Conservation (phyloP, 2,113 vertebrate species). For the Dolichotis patagonum region DNA sequence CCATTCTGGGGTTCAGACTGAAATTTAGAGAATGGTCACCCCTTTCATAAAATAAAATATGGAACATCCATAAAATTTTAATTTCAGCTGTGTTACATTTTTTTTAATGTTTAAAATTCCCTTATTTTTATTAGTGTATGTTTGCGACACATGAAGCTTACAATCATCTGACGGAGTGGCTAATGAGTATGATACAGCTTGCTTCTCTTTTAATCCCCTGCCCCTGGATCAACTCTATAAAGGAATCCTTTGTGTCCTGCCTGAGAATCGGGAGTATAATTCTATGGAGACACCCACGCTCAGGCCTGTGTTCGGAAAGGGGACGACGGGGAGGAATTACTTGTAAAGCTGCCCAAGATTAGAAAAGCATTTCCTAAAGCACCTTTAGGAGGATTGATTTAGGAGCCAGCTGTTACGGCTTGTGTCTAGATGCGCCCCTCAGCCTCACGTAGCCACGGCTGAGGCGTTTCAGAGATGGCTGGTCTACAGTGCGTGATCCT, state of each 20-base stretch:
- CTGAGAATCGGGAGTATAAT: not conserved
- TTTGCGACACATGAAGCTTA: not conserved
- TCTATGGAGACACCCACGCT: not conserved
- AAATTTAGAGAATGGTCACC: not conserved
- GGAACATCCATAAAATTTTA: not conserved
- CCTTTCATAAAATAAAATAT: not conserved
- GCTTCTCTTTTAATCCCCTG: not conserved
- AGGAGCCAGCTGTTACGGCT: not conserved
- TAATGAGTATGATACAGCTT: not conserved
- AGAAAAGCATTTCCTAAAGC: not conserved
- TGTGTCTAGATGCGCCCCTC: no score
- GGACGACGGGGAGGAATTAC: not conserved
- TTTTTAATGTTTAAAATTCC: not conserved
- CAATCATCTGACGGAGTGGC: not conserved
- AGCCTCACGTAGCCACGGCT: no score
- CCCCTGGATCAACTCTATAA: not conserved
- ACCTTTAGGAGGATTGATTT: not conserved
- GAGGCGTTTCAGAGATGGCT: no score
- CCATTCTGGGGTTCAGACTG: not conserved
- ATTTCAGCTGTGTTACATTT: conserved; percentile 3
- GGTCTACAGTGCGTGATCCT: no score
- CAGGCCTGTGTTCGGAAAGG: not conserved
- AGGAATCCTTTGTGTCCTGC: not conserved
- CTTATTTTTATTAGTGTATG: not conserved
- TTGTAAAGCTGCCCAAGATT: not conserved